phyloP scores from a whole-genome alignment of 2,888 invertebrate species.

The Caenorhabditis afra region DNA sequence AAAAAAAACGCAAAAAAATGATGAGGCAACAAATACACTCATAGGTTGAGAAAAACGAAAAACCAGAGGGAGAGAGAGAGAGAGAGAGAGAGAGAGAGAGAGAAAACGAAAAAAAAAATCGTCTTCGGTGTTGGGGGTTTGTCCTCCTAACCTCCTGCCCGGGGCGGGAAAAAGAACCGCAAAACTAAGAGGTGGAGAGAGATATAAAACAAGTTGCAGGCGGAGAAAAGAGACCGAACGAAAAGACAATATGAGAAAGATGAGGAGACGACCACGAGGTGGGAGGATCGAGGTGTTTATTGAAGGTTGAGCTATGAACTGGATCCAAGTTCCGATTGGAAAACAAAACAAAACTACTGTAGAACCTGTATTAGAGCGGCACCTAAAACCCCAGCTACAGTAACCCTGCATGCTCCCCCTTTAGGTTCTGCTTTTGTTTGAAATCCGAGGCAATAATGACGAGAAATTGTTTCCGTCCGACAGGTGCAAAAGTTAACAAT shows the following conservation, averaged over 20 bases:
- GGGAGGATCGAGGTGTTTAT: conserved; percentile 13
- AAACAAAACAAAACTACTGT: no score
- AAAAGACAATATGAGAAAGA: conserved; percentile 3
- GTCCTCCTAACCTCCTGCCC: not conserved
- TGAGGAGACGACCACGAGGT: conserved; percentile 5
- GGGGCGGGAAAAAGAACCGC: not conserved
- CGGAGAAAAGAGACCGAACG: conserved; percentile 9
- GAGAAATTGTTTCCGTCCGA: no score
- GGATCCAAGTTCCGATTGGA: no score
- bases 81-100: conserved; percentile 23
- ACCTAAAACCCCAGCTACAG: no score
- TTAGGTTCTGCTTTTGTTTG: no score
- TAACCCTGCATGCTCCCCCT: no score
- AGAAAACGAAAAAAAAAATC: no score
- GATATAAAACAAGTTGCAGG: conserved; percentile 37
- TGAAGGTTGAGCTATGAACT: no score
- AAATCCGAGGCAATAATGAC: no score
- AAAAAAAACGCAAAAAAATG: conserved; percentile 26
- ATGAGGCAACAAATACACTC: conserved; percentile 31
- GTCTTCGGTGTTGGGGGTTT: conserved; percentile 24
- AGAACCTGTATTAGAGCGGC: no score
- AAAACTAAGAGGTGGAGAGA: conserved; percentile 9
- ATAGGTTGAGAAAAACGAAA: conserved; percentile 4
- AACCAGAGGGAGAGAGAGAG: conserved; percentile 14
- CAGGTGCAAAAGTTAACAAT: conserved; percentile 43